Evolutionary conservation across 2,797 vertebrate genomes (phyloP).

Genomic region (Hyperoplus immaculatus): DNA sequence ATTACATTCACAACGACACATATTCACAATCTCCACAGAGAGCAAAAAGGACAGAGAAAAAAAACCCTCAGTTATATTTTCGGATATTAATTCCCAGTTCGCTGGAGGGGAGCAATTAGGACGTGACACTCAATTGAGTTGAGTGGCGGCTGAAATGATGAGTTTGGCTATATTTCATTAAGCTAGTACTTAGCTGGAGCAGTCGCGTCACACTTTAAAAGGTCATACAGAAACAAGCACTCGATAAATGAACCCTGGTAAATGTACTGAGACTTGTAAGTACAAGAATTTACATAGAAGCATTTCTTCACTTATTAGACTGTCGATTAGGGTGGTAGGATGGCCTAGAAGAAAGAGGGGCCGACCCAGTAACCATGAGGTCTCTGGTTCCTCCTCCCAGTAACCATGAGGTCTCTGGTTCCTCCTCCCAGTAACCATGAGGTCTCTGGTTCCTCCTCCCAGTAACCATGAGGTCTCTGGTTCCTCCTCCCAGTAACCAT

Average conservation of each 20-base stretch:
- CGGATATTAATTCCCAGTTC: conserved; percentile 28
- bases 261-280: conserved; percentile 31
- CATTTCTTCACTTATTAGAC: background rate
- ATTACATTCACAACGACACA: conserved; percentile 67
- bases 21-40: conserved; percentile 55
- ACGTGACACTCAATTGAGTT: conserved; percentile 38
- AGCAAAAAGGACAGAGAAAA: conserved; percentile 41
- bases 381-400: no score
- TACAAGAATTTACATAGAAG: conserved; percentile 14
- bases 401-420: no score
- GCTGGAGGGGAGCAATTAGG: conserved; percentile 42
- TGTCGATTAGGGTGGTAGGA: background rate
- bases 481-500: no score
- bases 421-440: no score
- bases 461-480: no score
- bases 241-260: conserved; percentile 44
- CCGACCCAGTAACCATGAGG: no score
- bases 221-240: conserved; percentile 43
- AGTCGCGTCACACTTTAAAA: conserved; percentile 25
- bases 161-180: conserved; percentile 44
- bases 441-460: no score
- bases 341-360: no score
- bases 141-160: conserved; percentile 35
- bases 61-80: conserved; percentile 34
- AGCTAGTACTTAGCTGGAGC: conserved; percentile 37